phyloP scores from a whole-genome alignment of 1,140 invertebrate species.

The Pararge aegeria region DNA sequence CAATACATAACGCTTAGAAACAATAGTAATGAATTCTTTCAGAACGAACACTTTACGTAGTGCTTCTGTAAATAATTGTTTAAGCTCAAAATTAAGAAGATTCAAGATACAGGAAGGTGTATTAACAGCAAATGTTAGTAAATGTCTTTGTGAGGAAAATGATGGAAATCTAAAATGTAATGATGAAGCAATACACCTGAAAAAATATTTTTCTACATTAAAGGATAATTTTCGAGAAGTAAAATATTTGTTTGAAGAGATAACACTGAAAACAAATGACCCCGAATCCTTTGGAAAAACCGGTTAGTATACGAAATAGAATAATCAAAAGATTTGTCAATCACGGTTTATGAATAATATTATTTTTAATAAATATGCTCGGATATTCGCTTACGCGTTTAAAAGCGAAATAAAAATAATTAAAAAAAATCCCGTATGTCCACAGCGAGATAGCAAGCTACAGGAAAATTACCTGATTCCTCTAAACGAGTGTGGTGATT shows the following conservation, averaged over 20 bases:
- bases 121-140: constrained; percentile 40
- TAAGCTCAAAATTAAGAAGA: constrained; percentile 46
- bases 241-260: constrained; percentile 52
- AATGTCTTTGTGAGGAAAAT: constrained; percentile 21
- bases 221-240: constrained; percentile 43
- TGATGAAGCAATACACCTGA: constrained; percentile 27
- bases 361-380: too few species aligned
- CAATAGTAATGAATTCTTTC: not conserved
- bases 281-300: constrained; percentile 25
- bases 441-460: too few species aligned
- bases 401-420: too few species aligned
- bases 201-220: constrained; percentile 34
- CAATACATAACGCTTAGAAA: not conserved
- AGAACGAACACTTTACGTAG: not conserved
- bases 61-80: constrained; percentile 11
- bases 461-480: too few species aligned
- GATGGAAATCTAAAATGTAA: constrained; percentile 25
- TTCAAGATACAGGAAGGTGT: constrained; percentile 63
- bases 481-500: too few species aligned
- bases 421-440: too few species aligned
- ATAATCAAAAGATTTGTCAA: too few species aligned
- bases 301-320: constrained; percentile 11
- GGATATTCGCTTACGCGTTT: too few species aligned
- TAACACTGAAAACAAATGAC: constrained; percentile 42
- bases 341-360: too few species aligned